These are phyloP conservation scores for Ceryle rudis DNA, from an alignment of 2,797 vertebrate species.

Conservation along the genomic window DNA sequence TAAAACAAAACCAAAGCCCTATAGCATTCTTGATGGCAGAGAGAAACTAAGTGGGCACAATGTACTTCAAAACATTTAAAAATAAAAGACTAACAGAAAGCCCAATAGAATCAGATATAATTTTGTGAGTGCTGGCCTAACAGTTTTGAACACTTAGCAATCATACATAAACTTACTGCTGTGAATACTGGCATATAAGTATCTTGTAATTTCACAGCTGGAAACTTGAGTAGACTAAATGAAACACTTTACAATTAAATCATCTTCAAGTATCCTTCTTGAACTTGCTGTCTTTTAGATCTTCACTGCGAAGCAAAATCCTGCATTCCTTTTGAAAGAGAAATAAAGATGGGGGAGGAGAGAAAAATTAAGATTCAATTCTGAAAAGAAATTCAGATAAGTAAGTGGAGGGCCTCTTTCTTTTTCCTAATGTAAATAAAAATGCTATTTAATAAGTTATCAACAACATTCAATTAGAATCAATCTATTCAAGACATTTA, in stretches of 20 bases:
- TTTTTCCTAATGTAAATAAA: neutral
- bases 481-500: conserved; percentile 17
- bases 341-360: neutral
- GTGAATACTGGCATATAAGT: neutral
- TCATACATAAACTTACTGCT: neutral
- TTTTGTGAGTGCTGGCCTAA: neutral
- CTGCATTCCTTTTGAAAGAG: neutral
- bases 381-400: neutral
- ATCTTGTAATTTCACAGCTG: conserved; percentile 12
- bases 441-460: conserved; percentile 12
- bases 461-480: conserved; percentile 46
- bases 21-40: neutral
- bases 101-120: neutral
- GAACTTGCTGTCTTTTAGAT: neutral
- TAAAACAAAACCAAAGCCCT: neutral
- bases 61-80: neutral
- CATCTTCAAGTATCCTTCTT: conserved; percentile 4
- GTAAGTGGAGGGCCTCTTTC: neutral
- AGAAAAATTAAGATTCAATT: conserved; percentile 19
- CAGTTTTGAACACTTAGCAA: neutral
- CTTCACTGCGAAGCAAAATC: neutral
- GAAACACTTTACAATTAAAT: conserved; percentile 29
- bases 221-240: conserved; percentile 11
- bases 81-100: neutral
- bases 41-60: neutral